Evolutionary conservation across 1,140 invertebrate species (phyloP).

Genomic region (Euura lappo): DNA sequence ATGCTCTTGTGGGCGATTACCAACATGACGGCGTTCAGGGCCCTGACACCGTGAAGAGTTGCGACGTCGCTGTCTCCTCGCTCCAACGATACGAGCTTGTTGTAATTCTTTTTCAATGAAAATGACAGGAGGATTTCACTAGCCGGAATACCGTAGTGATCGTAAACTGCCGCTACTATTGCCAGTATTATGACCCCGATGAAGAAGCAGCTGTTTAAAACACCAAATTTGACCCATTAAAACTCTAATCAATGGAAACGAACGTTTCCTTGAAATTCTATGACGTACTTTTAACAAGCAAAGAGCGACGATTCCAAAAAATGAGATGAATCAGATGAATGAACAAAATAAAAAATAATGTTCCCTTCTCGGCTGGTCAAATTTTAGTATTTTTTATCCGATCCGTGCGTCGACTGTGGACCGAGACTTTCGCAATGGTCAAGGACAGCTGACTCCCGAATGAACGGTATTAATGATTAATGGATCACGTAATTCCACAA

Average conservation of each 20-base stretch:
- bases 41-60: conserved; percentile 72
- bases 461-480: too few relatives aligned
- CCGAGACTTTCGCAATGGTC: too few relatives aligned
- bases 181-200: conserved; percentile 38
- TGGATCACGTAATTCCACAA: too few relatives aligned
- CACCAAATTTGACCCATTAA: background rate
- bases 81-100: conserved; percentile 62
- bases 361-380: too few relatives aligned
- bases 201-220: conserved; percentile 45
- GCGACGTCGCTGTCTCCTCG: conserved; percentile 66
- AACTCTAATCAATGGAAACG: background rate
- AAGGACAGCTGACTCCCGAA: too few relatives aligned
- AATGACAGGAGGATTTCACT: conserved; percentile 66
- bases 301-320: background rate
- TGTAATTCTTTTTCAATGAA: conserved; percentile 68
- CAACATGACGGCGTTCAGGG: conserved; percentile 71
- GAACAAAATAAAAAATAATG: too few relatives aligned
- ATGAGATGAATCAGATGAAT: background rate
- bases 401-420: too few relatives aligned
- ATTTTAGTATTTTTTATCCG: too few relatives aligned
- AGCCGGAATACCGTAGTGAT: conserved; percentile 44
- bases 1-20: conserved; percentile 76
- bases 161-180: conserved; percentile 45
- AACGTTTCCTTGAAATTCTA: background rate
- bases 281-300: background rate